Conservation (phyloP, 2,797 vertebrate species). For the Typhlichthys eigenmanni region DNA sequence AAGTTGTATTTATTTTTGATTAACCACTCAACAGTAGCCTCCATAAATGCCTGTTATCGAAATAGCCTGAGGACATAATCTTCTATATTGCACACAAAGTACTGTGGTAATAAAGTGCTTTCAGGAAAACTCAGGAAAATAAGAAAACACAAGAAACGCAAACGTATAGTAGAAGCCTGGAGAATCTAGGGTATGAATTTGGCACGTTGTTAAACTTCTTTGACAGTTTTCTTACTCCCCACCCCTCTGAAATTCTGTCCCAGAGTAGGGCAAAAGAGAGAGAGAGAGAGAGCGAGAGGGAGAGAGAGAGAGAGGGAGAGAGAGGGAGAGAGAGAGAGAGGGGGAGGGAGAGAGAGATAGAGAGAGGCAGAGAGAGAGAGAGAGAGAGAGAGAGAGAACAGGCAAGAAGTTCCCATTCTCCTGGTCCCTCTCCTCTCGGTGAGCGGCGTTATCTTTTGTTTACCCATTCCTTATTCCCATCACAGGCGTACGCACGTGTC, state of each 20-base stretch:
- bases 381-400: conserved; percentile 32
- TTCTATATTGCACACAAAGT: conserved; percentile 9
- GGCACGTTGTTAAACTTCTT: conserved; percentile 71
- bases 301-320: conserved; percentile 52
- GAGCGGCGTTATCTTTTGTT: conserved; percentile 66
- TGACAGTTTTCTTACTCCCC: conserved; percentile 79
- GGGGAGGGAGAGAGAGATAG: conserved; percentile 13
- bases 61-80: conserved; percentile 35
- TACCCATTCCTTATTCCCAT: conserved; percentile 73
- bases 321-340: conserved; percentile 54
- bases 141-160: conserved; percentile 13
- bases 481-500: conserved; percentile 41
- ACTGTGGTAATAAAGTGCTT: conserved; percentile 33
- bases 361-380: conserved; percentile 28
- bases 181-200: conserved; percentile 54
- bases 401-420: conserved; percentile 40
- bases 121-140: conserved; percentile 14
- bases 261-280: conserved; percentile 73
- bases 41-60: conserved; percentile 34
- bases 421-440: neutral
- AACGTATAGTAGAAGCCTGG: conserved; percentile 38
- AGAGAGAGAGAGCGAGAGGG: conserved; percentile 50
- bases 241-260: conserved; percentile 59
- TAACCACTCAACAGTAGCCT: conserved; percentile 31
- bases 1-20: conserved; percentile 27